Base-by-base conservation (phyloP, 1,140 invertebrate genomes). In the Aphaenogaster rudis region DNA sequence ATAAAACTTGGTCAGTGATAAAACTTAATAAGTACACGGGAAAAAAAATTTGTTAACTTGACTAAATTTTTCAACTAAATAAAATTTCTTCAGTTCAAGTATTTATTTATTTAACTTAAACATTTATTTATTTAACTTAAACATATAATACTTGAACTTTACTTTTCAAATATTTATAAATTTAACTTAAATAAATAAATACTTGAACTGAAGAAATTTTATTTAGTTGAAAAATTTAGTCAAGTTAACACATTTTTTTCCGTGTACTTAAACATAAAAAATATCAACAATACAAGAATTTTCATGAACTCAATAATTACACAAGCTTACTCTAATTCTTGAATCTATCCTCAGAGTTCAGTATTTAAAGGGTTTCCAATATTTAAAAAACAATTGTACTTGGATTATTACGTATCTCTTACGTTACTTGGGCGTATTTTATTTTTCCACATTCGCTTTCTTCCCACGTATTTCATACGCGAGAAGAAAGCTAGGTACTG, bases 401-500 rank as follows among this genome's bases (percentile, higher is more conserved):
- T 48, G 28, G 28, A 28, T 28, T 28, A 28, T 42, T 11, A 15
- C 61, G 3, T 21, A 33, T 79, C 28, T 11, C 57, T 66, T 63
- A 21, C 39, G 9, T 45, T 78, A 64, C 3, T 50, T 8, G 8
- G 17, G 0, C 5, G 6, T 71, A 13, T 17, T 54, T 17, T 28
- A 69, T 69, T 57, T 45, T 36, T 59, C 50, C 11, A 8, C 13
- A 21, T 63, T 50, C 39, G 54, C 8, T 61, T 33, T 13, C n/a
- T 17, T 48, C 1, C 7, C 42, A 21, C 42, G 42, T 76, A 61
- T 76, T 76, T 84, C 57, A 61, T 84, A 76, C 9, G 67, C 67
- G 9, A 72, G 28, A 84, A 13, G 63, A 79, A 79, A 69, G 13
- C 42, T 36, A 6, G 15, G 7, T 21, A 50, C 39, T 61, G 33